Base-by-base conservation (phyloP, 2,888 invertebrate genomes). In the Drosophila flavopinicola region DNA sequence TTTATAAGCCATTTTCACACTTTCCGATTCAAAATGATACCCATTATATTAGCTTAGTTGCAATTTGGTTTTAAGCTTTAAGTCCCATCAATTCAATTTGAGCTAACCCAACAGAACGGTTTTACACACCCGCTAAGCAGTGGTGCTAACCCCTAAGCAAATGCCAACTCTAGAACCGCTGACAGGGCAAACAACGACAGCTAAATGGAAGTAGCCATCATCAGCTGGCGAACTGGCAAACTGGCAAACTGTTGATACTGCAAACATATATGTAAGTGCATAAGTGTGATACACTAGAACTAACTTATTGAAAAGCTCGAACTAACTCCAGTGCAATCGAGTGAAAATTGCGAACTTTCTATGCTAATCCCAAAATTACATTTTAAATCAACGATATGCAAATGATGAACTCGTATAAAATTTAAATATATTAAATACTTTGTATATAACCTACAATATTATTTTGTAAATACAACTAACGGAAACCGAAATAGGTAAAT, bases 81-180 rank as follows among this genome's bases (percentile, higher is more conserved):
- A n/a, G 29, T 11, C 0, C 48, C 52, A 23, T 33, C 33, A 15
- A 15, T 20, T 32, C 25, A 44, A 56, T 47, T 24, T 27, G 58
- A 66, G 25, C 49, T 30, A 39, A 20, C 20, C 20, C 4, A 20
- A 20, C 20, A 2, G 20, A 20, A 20, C 20, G 20, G 20, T n/a
- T 20, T 41, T 38, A 48, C 37, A 60, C 45, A 48, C 48, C 35
- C 41, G 39, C 64, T 48, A 52, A 70, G 33, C 20, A 38, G n/a
- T 38, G 38, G 24, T 9, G 15, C 24, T 44, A 35, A 42, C n/a
- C 23, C 2, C 56, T 23, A 33, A 6, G 20, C 39, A 33, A 44
- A 39, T 37, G 24, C 23, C 32, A 47, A 11, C 38, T 17, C 13
- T 33, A 25, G 47, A 59, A 42, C 24, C 25, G 63, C 41, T 70